These are phyloP conservation scores for Drosophila mojavensis DNA, from an alignment of 1,140 invertebrate species.

Conservation along the genomic window DNA sequence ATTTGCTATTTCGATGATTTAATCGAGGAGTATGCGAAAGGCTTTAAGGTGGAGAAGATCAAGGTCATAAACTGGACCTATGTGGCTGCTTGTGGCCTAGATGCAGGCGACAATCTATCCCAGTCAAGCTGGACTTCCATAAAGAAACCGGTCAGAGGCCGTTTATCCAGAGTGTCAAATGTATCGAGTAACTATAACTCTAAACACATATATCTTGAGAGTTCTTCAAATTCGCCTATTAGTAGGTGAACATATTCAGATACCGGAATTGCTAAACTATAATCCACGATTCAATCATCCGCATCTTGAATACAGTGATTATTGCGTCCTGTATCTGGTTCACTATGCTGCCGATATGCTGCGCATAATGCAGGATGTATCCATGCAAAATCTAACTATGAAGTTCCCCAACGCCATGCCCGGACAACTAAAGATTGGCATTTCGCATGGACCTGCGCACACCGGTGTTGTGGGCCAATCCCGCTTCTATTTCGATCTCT, in stretches of 20 bases:
- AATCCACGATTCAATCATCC: not conserved
- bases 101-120: too few relatives aligned
- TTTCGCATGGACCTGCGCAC: slow-evolving; percentile 92
- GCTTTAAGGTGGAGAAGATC: slow-evolving; percentile 91
- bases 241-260: not conserved
- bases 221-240: too few relatives aligned
- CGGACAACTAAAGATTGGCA: slow-evolving; percentile 84
- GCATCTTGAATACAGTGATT: slow-evolving; percentile 6
- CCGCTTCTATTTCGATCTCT: slow-evolving; percentile 92
- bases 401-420: slow-evolving; percentile 7
- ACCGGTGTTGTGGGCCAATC: slow-evolving; percentile 94
- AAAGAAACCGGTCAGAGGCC: not conserved
- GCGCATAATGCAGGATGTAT: slow-evolving; percentile 37
- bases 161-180: too few relatives aligned
- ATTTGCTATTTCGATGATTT: slow-evolving; percentile 93
- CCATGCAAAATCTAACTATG: slow-evolving; percentile 6
- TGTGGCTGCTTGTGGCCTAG: slow-evolving; percentile 95
- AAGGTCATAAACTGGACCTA: slow-evolving; percentile 96
- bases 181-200: not conserved
- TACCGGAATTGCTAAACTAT: not conserved
- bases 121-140: slow-evolving; percentile 74
- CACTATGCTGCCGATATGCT: slow-evolving; percentile 48
- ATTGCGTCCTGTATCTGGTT: slow-evolving; percentile 30
- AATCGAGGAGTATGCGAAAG: slow-evolving; percentile 34
- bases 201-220: too few relatives aligned